A percentile compares a stretch with the other conserved stretches of the same genome.
phyloP scores from a whole-genome alignment of 2,113 vertebrate genomes.

The Oreochromis tanganicae region DNA sequence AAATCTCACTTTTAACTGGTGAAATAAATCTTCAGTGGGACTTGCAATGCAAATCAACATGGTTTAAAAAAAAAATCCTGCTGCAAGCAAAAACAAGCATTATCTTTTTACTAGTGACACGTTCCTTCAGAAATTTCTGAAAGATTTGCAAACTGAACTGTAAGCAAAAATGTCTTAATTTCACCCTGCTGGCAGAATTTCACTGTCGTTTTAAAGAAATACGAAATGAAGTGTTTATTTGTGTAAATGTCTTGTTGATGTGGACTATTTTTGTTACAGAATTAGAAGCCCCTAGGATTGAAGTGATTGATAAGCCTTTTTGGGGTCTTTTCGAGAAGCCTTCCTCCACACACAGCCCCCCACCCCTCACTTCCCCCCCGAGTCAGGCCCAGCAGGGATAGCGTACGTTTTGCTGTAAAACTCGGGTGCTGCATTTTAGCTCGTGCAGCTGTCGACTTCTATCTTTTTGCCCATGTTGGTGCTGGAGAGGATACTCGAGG shows the following conservation, averaged over 20 bases:
- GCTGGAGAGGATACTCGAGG: constrained; percentile 47
- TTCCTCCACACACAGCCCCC: background rate
- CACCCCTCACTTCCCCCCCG: background rate
- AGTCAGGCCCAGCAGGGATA: background rate
- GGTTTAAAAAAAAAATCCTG: background rate
- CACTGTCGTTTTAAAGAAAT: background rate
- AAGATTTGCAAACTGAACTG: background rate
- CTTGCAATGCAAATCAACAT: background rate
- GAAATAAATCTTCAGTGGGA: background rate
- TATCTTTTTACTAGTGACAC: background rate
- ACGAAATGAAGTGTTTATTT: background rate
- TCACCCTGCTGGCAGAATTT: background rate
- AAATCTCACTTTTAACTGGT: background rate
- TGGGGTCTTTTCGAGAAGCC: background rate
- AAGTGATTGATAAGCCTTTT: background rate
- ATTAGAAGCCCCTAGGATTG: background rate
- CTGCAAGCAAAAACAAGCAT: background rate
- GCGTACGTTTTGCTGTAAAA: constrained; percentile 13
- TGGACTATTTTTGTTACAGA: background rate
- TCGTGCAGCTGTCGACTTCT: constrained; percentile 25
- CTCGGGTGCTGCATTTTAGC: constrained; percentile 7
- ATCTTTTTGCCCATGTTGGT: constrained; percentile 25
- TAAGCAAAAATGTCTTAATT: background rate
- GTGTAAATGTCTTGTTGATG: background rate
- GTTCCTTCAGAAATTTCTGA: background rate